These are phyloP conservation scores for Vollenhovia emeryi DNA, from an alignment of 1,140 invertebrate genomes.

Conservation along the genomic window DNA sequence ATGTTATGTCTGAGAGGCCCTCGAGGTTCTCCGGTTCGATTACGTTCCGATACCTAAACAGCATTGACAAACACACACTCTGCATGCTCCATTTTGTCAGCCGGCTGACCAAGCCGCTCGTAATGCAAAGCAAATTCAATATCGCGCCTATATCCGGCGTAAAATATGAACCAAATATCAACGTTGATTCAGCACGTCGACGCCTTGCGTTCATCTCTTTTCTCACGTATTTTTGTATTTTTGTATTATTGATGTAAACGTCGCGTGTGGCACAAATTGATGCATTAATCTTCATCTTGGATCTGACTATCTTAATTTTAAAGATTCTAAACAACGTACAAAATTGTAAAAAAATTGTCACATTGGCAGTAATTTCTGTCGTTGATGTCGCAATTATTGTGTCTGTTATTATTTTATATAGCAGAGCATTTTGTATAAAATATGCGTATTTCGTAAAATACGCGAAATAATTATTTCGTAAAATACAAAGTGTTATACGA, in stretches of 20 bases:
- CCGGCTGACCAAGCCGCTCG: neutral
- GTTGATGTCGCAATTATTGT: neutral
- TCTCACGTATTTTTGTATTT: neutral
- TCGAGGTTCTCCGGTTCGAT: slow-evolving; percentile 76
- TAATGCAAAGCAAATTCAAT: slow-evolving; percentile 26
- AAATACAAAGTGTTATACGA: neutral
- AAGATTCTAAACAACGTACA: neutral
- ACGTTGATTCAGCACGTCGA: neutral
- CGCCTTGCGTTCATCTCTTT: neutral
- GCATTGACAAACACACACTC: slow-evolving; percentile 59
- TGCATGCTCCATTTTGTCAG: slow-evolving; percentile 18
- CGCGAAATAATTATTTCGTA: neutral
- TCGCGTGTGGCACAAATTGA: neutral
- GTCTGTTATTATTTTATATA: neutral
- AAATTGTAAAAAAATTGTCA: neutral
- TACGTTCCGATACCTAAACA: slow-evolving; percentile 71
- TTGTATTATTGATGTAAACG: neutral
- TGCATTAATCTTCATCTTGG: neutral
- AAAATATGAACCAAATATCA: neutral
- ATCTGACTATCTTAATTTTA: neutral
- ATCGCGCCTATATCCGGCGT: neutral
- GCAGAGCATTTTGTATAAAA: neutral
- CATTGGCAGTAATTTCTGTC: neutral
- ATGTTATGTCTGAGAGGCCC: slow-evolving; percentile 76
- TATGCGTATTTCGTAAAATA: neutral